A percentile compares a stretch with the other conserved stretches of the same genome.
phyloP scores from a whole-genome alignment of 2,797 vertebrate genomes.

The Propithecus perrieri region DNA sequence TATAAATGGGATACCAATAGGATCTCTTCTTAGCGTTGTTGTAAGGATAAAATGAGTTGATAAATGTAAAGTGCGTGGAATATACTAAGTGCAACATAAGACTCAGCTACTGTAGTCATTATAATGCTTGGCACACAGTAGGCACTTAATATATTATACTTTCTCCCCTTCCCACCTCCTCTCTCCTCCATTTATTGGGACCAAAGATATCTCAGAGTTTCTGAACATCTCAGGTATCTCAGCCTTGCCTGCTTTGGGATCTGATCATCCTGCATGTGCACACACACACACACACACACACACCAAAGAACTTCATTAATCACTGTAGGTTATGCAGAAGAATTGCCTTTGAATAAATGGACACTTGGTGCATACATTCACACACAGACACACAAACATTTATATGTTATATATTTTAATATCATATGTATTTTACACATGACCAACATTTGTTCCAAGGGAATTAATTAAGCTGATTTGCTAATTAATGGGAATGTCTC shows the following conservation, averaged over 20 bases:
- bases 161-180: background rate
- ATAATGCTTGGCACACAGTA: background rate
- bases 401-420: background rate
- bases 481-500: background rate
- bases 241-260: background rate
- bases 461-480: background rate
- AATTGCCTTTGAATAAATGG: background rate
- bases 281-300: background rate
- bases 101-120: background rate
- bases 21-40: background rate
- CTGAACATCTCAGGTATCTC: background rate
- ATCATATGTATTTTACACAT: background rate
- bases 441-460: background rate
- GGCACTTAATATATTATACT: background rate
- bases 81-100: background rate
- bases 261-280: background rate
- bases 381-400: background rate
- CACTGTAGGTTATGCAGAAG: background rate
- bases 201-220: background rate
- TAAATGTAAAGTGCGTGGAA: background rate
- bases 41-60: background rate
- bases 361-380: background rate
- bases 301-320: background rate
- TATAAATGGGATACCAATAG: background rate
- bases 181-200: background rate